Evolutionary conservation across 2,888 invertebrate genomes (phyloP), one percentile per base, ranked within the genome.

Genomic region (Agrochola macilenta): DNA sequence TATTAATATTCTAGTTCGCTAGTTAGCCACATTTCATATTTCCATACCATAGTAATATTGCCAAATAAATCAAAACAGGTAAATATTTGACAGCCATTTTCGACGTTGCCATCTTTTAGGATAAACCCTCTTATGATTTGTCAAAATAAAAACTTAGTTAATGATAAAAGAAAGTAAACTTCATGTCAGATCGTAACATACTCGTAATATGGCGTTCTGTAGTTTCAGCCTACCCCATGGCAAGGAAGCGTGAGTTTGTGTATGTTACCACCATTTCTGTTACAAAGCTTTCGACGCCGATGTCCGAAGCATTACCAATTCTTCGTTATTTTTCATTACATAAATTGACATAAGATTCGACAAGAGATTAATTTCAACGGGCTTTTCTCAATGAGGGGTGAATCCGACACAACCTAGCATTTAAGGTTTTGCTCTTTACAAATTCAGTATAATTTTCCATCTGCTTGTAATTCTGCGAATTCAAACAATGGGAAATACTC

Each of bases 381-480:
- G 12, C 43, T 76, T 39, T 46, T 17, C 5, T 14, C 17, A 79
- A 66, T 26, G 20, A 49, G 66, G 65, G 69, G 64, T 79, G 57
- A 79, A 26, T 60, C 23, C 20, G 8, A 79, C 52, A 49, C 66
- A 49, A 54, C 49, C 46, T 20, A n/a, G 35, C 64, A 72, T 58
- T 54, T 14, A 46, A 81, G 81, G 49, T 68, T 54, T 39, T 12
- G 52, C 63, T 52, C 39, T 68, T 79, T 61, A 82, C 49, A 74
- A 74, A 82, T 70, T 86, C 72, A 72, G 65, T 78, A 76, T 63
- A 57, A 76, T 76, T 73, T 69, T 86, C 86, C 71, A 63, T 68
- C 74, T 49, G 39, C 49, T 76, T 61, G 52, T 77, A 76, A 82
- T 85, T 85, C 76, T 58, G 84, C 30, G 69, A 77, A 65, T 69